Evolutionary conservation across 37 sponge, comb jelly and placozoan genomes (phyloP).

Genomic region (Theonella swinhoei): DNA sequence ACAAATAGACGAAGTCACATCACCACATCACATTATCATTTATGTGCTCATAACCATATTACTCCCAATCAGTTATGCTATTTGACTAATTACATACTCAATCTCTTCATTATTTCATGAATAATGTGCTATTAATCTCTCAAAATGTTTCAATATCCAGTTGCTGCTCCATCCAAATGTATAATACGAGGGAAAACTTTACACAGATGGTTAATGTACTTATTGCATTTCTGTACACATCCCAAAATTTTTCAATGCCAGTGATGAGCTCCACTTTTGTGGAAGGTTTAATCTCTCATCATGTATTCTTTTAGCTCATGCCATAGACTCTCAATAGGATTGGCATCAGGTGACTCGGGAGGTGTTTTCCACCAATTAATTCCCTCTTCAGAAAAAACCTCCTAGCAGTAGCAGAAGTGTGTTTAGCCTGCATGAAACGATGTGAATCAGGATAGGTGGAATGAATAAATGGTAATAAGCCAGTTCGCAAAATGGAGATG

Average conservation of each 20-base stretch:
- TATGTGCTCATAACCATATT: too few relatives aligned
- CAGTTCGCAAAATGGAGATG: neutral
- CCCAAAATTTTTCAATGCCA: conserved; percentile 34
- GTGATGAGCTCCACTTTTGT: conserved; percentile 30
- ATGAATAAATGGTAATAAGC: conserved; percentile 40
- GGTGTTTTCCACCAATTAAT: conserved; percentile 54
- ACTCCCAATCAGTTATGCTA: too few relatives aligned
- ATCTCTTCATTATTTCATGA: too few relatives aligned
- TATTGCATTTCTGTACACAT: conserved; percentile 23
- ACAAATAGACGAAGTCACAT: too few relatives aligned
- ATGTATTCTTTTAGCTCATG: too few relatives aligned
- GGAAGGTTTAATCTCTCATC: conserved; percentile 31
- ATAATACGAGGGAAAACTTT: conserved; percentile 35
- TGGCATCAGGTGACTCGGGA: conserved; percentile 32
- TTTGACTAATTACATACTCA: too few relatives aligned
- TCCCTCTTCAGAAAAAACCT: neutral
- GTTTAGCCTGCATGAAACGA: conserved; percentile 42
- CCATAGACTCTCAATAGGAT: conserved; percentile 46
- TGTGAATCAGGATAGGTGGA: conserved; percentile 12
- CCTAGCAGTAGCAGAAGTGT: conserved; percentile 13
- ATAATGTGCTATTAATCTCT: too few relatives aligned
- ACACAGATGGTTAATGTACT: conserved; percentile 31
- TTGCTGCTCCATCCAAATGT: conserved; percentile 17
- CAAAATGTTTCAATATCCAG: conserved; percentile 32
- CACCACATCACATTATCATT: too few relatives aligned